Evolutionary conservation across 2,888 invertebrate genomes (phyloP), one percentile per base, ranked within the genome.

Genomic region (Carcina quercana): DNA sequence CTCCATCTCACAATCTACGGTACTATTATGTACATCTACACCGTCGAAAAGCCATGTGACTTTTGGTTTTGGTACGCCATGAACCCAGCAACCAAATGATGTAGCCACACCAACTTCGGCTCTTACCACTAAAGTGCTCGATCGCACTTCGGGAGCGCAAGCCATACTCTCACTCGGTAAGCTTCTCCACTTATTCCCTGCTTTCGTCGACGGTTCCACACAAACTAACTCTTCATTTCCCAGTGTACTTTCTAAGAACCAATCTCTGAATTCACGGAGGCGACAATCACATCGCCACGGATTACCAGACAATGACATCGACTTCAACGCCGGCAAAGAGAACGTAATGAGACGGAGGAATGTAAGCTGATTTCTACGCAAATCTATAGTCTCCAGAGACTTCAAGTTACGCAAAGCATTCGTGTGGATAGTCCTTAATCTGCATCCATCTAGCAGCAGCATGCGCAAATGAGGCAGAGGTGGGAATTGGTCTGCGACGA

Each of bases 271-370:
- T 37, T 91, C 91, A 30, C 94, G 87, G 36, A 96, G 72, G 43
- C 91, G 88, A 69, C 96, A 96, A 66, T 96, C 95, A 67, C 96
- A 96, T 56, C 88, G 87, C 96, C 96, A 96, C 3, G 93, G 94
- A 69, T 96, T 96, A 15, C 92, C 92, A 43, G 94, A 92, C 31
- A 96, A 70, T 7, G 90, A 88, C 17, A 96, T 83, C 2, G 93
- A 92, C 72, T 94, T 95, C 37, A 96, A 84, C 50, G 90, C 91
- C 21, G 89, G 87, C 58, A 94, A 86, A 38, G 91, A 91, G 65
- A 90, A 82, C 19, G 82, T 80, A 65, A 72, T 78, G 74, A 80
- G 70, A 83, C 76, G 84, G 66, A 87, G 71, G 69, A 82, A 79
- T 68, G 90, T 89, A 42, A 96, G 86, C 49, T 89, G 85, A 78